phyloP scores from a whole-genome alignment of 2,797 vertebrate species.

The Halcyon chelicuti region DNA sequence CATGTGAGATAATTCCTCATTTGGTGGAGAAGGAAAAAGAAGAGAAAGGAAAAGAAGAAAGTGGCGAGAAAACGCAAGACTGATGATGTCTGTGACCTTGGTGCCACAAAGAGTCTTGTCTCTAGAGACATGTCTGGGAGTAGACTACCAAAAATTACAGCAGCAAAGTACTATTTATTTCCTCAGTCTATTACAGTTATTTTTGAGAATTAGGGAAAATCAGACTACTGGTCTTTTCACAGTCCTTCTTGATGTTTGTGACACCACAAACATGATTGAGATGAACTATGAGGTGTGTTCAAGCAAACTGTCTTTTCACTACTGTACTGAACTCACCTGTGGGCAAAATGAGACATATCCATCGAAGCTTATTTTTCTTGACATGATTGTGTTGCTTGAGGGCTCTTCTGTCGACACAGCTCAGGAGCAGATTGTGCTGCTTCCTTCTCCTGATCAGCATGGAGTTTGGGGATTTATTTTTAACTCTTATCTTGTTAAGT shows the following conservation, averaged over 20 bases:
- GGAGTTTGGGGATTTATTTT: background rate
- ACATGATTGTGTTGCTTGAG: background rate
- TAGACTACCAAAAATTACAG: background rate
- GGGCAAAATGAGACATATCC: background rate
- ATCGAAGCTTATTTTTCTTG: background rate
- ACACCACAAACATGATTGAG: background rate
- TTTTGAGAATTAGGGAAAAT: background rate
- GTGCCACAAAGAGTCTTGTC: background rate
- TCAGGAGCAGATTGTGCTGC: background rate
- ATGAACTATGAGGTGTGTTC: background rate
- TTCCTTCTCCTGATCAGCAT: background rate
- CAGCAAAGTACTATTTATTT: background rate
- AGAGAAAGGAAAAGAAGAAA: background rate
- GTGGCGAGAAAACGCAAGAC: background rate
- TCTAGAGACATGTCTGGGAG: background rate
- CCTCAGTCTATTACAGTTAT: background rate
- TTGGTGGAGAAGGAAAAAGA: background rate
- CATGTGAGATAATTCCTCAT: background rate
- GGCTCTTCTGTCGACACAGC: background rate
- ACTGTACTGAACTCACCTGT: background rate
- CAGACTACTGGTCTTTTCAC: background rate
- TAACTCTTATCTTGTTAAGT: background rate
- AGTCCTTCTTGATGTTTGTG: background rate
- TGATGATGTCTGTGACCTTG: constrained; percentile 25
- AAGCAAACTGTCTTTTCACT: background rate